Evolutionary conservation across 1,140 invertebrate genomes (phyloP).

Genomic region (Microplitis demolitor): DNA sequence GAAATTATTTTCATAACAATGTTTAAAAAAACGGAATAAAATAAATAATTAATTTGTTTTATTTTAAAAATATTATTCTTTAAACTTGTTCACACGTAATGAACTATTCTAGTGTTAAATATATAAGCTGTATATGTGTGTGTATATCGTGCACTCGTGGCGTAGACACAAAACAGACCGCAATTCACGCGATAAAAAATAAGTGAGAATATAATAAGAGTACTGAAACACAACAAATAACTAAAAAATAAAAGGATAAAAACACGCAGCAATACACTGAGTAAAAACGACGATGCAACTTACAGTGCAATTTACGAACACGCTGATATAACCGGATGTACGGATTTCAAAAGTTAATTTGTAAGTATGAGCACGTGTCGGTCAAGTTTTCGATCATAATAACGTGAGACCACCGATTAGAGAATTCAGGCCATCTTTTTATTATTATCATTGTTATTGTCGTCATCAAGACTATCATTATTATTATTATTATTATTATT

Average conservation of each 20-base stretch:
- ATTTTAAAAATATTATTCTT: too few species aligned
- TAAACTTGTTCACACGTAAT: background rate
- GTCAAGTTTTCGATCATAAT: background rate
- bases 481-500: background rate
- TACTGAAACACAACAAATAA: background rate
- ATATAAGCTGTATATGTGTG: background rate
- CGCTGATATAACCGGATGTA: conserved; percentile 29
- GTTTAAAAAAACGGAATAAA: too few species aligned
- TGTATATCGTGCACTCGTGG: background rate
- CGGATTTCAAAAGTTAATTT: conserved; percentile 32
- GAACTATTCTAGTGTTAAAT: background rate
- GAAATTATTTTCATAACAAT: too few species aligned
- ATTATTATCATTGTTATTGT: too few species aligned
- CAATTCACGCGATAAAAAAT: too few species aligned
- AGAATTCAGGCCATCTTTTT: background rate
- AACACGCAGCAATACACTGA: background rate
- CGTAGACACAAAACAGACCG: too few species aligned
- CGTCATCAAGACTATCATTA: background rate
- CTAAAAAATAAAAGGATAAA: background rate
- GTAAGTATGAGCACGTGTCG: conserved; percentile 23
- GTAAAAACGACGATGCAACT: background rate
- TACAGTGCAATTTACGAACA: conserved; percentile 24
- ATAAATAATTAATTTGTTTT: too few species aligned
- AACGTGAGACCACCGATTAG: background rate
- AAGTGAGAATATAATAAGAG: too few species aligned